phyloP scores from a whole-genome alignment of 2,888 invertebrate genomes.

The Vesta saturnalis region DNA sequence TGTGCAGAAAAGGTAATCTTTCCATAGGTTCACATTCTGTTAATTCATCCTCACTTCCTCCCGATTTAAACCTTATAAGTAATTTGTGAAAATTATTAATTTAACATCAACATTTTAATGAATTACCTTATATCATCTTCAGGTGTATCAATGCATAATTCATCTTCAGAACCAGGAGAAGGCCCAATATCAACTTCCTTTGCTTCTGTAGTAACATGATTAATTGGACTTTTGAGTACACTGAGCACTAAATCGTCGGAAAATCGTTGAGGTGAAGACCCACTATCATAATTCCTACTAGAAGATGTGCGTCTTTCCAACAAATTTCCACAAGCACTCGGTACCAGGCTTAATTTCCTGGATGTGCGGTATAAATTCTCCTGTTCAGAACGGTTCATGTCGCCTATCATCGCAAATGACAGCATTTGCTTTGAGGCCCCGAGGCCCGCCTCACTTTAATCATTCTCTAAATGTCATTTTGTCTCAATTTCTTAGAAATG shows the following conservation, averaged over 20 bases:
- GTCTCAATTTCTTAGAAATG: slow-evolving; percentile 3
- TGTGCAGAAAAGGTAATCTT: slow-evolving; percentile 65
- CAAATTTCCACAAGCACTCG: slow-evolving; percentile 49
- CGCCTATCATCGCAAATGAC: slow-evolving; percentile 62
- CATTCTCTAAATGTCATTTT: slow-evolving; percentile 41
- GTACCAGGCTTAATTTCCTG: slow-evolving; percentile 66
- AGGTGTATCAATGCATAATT: slow-evolving; percentile 49
- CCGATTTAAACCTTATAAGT: slow-evolving; percentile 51
- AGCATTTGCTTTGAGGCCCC: slow-evolving; percentile 58
- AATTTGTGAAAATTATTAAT: not conserved
- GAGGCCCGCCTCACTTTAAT: slow-evolving; percentile 42
- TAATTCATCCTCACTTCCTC: slow-evolving; percentile 62
- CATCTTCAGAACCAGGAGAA: slow-evolving; percentile 61
- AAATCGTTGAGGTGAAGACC: slow-evolving; percentile 26
- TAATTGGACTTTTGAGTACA: slow-evolving; percentile 69
- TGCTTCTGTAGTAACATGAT: slow-evolving; percentile 58
- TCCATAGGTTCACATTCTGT: slow-evolving; percentile 62
- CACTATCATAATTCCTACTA: slow-evolving; percentile 26
- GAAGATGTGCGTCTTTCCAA: slow-evolving; percentile 38
- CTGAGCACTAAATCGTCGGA: slow-evolving; percentile 68
- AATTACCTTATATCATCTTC: slow-evolving; percentile 54
- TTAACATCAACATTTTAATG: not conserved
- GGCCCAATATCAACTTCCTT: slow-evolving; percentile 58
- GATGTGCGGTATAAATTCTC: slow-evolving; percentile 71
- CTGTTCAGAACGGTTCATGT: slow-evolving; percentile 73